Conservation (phyloP, 2,888 invertebrate genomes). For the Drosophila ustulata region DNA sequence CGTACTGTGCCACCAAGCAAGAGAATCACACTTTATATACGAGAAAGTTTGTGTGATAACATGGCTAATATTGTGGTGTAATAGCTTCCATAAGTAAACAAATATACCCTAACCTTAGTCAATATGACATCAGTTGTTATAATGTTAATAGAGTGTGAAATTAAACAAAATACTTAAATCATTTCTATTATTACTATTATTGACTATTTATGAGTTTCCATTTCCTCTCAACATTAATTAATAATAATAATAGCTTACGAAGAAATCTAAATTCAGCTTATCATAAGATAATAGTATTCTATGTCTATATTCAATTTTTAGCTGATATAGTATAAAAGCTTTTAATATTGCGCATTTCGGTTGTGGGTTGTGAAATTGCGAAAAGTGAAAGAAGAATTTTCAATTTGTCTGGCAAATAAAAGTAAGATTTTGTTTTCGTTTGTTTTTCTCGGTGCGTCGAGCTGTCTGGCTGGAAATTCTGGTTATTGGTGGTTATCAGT, state of each 20-base stretch:
- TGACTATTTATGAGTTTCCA: background rate
- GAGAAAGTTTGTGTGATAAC: slow-evolving; percentile 7
- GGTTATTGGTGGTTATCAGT: slow-evolving; percentile 66
- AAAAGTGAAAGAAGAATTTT: slow-evolving; percentile 66
- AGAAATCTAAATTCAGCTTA: background rate
- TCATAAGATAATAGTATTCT: background rate
- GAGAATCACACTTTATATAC: slow-evolving; percentile 2
- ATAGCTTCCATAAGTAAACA: background rate
- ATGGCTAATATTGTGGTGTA: background rate
- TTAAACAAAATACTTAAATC: background rate
- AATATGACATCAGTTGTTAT: background rate
- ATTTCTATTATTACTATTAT: background rate
- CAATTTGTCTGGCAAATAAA: slow-evolving; percentile 54
- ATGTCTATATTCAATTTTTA: background rate
- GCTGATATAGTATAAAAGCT: background rate
- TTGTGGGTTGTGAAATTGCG: slow-evolving; percentile 51
- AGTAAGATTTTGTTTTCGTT: slow-evolving; percentile 28
- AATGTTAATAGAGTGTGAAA: background rate
- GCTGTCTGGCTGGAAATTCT: slow-evolving; percentile 76
- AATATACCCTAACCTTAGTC: background rate
- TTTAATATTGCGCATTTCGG: slow-evolving; percentile 4
- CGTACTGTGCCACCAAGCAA: background rate
- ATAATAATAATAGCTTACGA: too few species aligned
- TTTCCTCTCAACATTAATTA: background rate
- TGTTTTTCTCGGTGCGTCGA: slow-evolving; percentile 1